Conservation (phyloP, 2,113 vertebrate species). For the Notothenia rossii region DNA sequence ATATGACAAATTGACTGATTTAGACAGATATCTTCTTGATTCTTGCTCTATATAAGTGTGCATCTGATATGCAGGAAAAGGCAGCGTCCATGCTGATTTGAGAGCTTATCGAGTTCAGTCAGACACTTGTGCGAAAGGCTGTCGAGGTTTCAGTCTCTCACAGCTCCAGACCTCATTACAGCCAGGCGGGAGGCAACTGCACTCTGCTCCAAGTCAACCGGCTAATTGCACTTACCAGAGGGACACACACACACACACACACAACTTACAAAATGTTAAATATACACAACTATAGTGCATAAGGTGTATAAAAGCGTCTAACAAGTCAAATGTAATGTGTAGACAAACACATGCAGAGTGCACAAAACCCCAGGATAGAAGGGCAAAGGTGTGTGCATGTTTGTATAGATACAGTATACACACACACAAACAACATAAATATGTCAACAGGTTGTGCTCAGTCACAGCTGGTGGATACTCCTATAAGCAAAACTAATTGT, state of each 20-base stretch:
- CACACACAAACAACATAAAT: constrained; percentile 48
- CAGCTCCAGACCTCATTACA: constrained; percentile 66
- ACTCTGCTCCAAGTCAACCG: constrained; percentile 31
- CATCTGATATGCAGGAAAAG: neutral
- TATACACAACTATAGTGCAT: neutral
- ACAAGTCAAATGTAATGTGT: no score
- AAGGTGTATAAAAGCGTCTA: neutral
- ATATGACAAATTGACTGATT: neutral
- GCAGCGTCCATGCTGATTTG: neutral
- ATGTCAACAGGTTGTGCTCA: constrained; percentile 56
- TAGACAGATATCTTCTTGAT: neutral
- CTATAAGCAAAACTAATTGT: constrained; percentile 72
- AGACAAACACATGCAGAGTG: neutral
- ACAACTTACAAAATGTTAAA: neutral
- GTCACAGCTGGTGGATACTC: constrained; percentile 65
- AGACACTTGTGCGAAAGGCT: constrained; percentile 25
- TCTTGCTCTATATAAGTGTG: neutral
- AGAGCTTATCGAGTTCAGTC: neutral
- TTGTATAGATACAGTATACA: neutral
- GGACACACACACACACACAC: constrained; percentile 10
- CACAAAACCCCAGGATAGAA: neutral
- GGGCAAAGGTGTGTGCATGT: neutral
- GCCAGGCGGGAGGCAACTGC: constrained; percentile 47
- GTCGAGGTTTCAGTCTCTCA: constrained; percentile 16
- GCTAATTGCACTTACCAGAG: constrained; percentile 61